These are phyloP conservation scores for Crossocerus cetratus DNA, from an alignment of 2,888 invertebrate species.

Conservation along the genomic window DNA sequence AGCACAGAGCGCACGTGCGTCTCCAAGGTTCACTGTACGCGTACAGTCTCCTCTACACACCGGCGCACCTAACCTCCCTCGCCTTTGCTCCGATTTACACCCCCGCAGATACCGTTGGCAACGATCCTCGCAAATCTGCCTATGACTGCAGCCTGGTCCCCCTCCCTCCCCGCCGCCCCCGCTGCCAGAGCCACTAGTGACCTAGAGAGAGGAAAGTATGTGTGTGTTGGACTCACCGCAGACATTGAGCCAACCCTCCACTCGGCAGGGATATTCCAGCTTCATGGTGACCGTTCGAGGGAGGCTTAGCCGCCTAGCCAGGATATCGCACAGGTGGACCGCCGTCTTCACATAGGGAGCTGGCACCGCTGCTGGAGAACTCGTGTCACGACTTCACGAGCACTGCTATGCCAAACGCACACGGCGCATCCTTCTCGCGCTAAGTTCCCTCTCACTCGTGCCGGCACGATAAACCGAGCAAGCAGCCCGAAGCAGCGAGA, in stretches of 20 bases:
- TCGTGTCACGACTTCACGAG: constrained; percentile 28
- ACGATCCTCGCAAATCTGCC: too few relatives aligned
- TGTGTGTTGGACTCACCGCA: constrained; percentile 77
- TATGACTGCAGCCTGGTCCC: neutral
- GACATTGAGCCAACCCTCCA: constrained; percentile 81
- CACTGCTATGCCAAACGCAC: constrained; percentile 45
- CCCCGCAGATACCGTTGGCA: neutral
- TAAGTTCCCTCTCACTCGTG: neutral
- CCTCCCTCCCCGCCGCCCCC: constrained; percentile 3
- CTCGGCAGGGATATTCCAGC: constrained; percentile 79
- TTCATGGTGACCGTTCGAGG: constrained; percentile 63
- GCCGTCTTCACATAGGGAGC: constrained; percentile 43
- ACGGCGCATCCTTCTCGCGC: neutral
- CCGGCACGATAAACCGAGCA: neutral
- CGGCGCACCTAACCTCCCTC: constrained; percentile 28
- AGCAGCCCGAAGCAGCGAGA: neutral
- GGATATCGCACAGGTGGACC: constrained; percentile 36
- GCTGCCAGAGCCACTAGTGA: neutral
- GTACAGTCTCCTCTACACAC: constrained; percentile 31
- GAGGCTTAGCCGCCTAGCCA: constrained; percentile 24
- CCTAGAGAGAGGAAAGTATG: constrained; percentile 3
- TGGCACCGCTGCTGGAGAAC: constrained; percentile 23
- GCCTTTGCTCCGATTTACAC: neutral
- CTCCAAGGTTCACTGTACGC: constrained; percentile 39
- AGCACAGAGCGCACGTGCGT: constrained; percentile 40